Evolutionary conservation across 2,797 vertebrate species (phyloP), one percentile per base, ranked within the genome.

Genomic region (Phataginus tricuspis): DNA sequence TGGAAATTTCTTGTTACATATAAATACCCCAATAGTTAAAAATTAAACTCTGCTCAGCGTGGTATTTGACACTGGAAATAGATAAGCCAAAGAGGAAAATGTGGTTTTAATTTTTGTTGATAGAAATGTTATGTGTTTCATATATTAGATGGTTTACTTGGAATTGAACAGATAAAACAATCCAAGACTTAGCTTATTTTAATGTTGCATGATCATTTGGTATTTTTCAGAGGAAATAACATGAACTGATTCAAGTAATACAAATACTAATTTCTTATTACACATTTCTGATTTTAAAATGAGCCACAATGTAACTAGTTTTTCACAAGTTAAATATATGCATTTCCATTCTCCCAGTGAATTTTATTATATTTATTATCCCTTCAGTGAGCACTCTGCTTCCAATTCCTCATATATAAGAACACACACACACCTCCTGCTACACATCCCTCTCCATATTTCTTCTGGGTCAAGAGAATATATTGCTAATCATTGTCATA

Each of bases 61-160:
- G 15, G 39, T 78, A 53, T 68, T 96, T 95, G 63, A 87, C 51
- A 94, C 29, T 84, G 27, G 66, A 96, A 97, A 90, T 55, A 93
- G 21, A 2, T 61, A 91, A 78, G 90, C 19, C 57, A 27, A 94
- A 91, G 75, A 66, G 37, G 15, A 87, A 97, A 97, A 95, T 80
- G 8, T 96, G 89, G 75, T 91, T 96, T 97, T 87, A 89, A 91
- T 96, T 87, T 96, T 92, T 88, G 83, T 88, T 82, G 71, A 61
- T 45, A 49, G 45, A 88, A 94, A 93, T 94, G 23, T 82, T 82
- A 94, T 97, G 34, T 91, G 88, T 96, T 97, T 97, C 86, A 95
- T 87, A 93, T 96, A 86, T 84, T 82, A 92, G 66, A 96, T 84
- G 16, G 86, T 88, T 96, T 39, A 86, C 64, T 95, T 95, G 92